phyloP scores from a whole-genome alignment of 2,888 invertebrate genomes.

The Philaethria dido region DNA sequence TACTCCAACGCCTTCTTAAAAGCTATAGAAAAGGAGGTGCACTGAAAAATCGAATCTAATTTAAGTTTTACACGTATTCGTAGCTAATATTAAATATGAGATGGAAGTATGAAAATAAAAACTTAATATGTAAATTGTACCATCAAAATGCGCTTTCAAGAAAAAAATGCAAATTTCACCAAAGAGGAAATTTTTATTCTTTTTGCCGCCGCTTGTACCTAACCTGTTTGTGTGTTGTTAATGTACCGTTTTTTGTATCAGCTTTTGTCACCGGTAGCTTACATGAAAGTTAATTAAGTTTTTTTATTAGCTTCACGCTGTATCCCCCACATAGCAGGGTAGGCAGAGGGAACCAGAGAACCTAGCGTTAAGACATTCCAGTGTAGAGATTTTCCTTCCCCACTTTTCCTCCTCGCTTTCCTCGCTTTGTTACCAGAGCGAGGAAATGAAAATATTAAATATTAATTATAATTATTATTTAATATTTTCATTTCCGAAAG shows the following conservation, averaged over 20 bases:
- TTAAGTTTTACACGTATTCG: not conserved
- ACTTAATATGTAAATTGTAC: slow-evolving; percentile 44
- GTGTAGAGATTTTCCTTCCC: too few relatives aligned
- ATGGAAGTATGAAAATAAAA: slow-evolving; percentile 23
- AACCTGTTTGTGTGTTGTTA: slow-evolving; percentile 19
- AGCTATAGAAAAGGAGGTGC: not conserved
- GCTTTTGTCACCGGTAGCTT: slow-evolving; percentile 14
- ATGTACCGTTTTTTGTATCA: not conserved
- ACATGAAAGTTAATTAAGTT: slow-evolving; percentile 16
- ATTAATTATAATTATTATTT: too few relatives aligned
- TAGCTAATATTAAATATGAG: slow-evolving; percentile 5
- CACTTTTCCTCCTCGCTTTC: too few relatives aligned
- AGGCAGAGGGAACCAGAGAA: too few relatives aligned
- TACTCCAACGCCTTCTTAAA: too few relatives aligned
- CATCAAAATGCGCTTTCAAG: slow-evolving; percentile 44
- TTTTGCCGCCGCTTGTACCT: slow-evolving; percentile 10
- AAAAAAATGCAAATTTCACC: slow-evolving; percentile 41
- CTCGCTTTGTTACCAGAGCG: too few relatives aligned
- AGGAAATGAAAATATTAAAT: too few relatives aligned
- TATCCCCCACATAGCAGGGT: too few relatives aligned
- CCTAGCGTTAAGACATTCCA: too few relatives aligned
- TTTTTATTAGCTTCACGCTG: too few relatives aligned
- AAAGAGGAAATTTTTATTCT: slow-evolving; percentile 32
- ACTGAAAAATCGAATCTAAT: not conserved
- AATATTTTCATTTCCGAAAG: too few relatives aligned